Conservation (phyloP, 1,140 invertebrate genomes). For the Diprion similis region DNA sequence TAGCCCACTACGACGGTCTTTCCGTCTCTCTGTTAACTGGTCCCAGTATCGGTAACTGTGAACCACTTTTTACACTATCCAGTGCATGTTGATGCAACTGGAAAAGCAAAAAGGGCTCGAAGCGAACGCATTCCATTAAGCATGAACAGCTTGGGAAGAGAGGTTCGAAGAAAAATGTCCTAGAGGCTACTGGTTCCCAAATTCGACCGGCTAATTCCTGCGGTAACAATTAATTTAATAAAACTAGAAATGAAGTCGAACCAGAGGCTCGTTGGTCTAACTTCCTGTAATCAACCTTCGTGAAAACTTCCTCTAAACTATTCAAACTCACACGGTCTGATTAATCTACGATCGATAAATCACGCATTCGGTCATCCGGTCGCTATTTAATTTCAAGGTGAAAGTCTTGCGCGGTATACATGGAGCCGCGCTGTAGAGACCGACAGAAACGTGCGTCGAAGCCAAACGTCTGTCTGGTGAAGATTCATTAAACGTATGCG, state of each 20-base stretch:
- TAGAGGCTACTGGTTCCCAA: not conserved
- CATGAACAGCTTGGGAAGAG: not conserved
- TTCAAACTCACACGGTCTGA: not conserved
- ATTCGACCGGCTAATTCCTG: not conserved
- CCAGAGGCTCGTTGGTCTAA: not conserved
- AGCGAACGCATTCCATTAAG: constrained; percentile 6
- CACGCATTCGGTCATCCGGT: not conserved
- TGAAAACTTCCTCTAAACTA: not conserved
- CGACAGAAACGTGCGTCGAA: constrained; percentile 2
- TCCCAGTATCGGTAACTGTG: constrained; percentile 15
- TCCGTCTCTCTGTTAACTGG: not conserved
- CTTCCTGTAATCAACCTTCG: not conserved
- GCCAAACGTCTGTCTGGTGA: not conserved
- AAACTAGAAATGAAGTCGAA: not conserved
- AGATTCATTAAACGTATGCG: constrained; percentile 7
- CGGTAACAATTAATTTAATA: not conserved
- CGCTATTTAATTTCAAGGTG: constrained; percentile 5
- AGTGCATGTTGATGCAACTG: constrained; percentile 7
- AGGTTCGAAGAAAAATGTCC: not conserved
- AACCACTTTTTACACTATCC: constrained; percentile 10
- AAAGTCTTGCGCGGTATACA: not conserved
- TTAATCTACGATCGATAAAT: constrained; percentile 5
- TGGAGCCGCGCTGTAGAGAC: not conserved
- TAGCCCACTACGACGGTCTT: not conserved
- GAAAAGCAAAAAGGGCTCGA: constrained; percentile 5